Percentiles rank a stretch among this genome's conserved stretches.
Evolutionary conservation across 2,113 vertebrate species (phyloP).

Genomic region (Zosterops pallidus): DNA sequence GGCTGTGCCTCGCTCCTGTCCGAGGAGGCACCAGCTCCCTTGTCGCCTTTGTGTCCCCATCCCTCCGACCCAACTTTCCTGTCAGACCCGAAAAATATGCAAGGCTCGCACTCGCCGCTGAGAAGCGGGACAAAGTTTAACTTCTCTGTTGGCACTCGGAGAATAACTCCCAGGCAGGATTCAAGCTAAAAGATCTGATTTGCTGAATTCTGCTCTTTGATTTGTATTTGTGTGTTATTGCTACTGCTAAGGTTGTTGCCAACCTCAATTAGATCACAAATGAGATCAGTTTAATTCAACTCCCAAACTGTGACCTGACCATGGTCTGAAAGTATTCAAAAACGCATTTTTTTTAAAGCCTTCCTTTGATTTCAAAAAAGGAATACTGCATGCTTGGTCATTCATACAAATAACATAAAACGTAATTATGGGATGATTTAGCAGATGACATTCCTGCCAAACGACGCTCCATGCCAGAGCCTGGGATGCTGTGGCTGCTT

Average conservation of each 20-base stretch:
- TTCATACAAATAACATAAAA: constrained; percentile 85
- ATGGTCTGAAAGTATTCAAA: constrained; percentile 80
- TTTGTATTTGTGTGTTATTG: constrained; percentile 79
- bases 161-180: constrained; percentile 75
- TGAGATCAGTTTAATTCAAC: constrained; percentile 81
- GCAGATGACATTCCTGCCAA: constrained; percentile 79
- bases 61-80: constrained; percentile 36
- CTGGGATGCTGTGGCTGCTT: constrained; percentile 58
- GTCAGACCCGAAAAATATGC: constrained; percentile 67
- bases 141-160: constrained; percentile 72
- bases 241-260: constrained; percentile 78
- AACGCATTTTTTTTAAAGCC: constrained; percentile 71
- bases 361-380: constrained; percentile 79
- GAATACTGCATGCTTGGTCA: constrained; percentile 79
- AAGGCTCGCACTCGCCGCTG: constrained; percentile 58
- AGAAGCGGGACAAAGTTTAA: constrained; percentile 75
- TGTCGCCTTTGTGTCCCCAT: constrained; percentile 19
- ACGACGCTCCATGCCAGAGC: constrained; percentile 72
- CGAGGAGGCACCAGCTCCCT: constrained; percentile 39
- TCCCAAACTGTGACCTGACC: constrained; percentile 80
- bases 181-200: constrained; percentile 76
- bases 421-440: constrained; percentile 85
- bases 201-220: constrained; percentile 79
- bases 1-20: background rate
- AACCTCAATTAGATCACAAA: constrained; percentile 82